Evolutionary conservation across 1,140 invertebrate genomes (phyloP), one percentile per base, ranked within the genome.

Genomic region (Paraescarpia echinospica): DNA sequence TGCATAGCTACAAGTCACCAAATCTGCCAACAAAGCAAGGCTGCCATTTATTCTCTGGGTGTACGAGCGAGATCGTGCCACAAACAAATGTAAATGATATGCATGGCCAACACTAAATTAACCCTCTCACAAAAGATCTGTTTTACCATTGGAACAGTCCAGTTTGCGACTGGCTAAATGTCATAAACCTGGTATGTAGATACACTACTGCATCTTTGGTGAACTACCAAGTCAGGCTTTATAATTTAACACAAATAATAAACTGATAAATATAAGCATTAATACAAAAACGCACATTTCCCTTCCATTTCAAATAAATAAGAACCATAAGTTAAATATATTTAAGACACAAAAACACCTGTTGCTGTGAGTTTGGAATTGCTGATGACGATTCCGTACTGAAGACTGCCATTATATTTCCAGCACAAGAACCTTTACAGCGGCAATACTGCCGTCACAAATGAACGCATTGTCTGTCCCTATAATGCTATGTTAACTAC

Each of bases 181-280:
- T 77, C 59, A 77, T 77, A 27, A 77, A 77, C 59, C 59, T 77
- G 59, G 59, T 77, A 14, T 77, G 59, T 31, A 77, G 59, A 77
- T 77, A 77, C 59, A 77, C 59, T 77, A 27, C 59, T 77, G 59
- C 59, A 77, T 77, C 59, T 77, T 77, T 77, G 59, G 59, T 77
- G 59, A 77, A 77, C 59, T 77, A 77, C 59, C 59, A 77, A 77
- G 59, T 77, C 59, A 77, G 59, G 59, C 18, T 77, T 77, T 18
- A 77, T 77, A 77, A 77, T 77, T 77, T 77, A 77, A 77, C 59
- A 77, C 59, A 77, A 77, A 77, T 77, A 77, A 77, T 77, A 77
- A 77, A 77, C 59, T 77, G 59, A 77, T 77, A 77, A 77, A 77
- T 77, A 77, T 77, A 77, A 77, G 59, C 59, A 77, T 77, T 77